Percentiles rank a stretch among this genome's conserved stretches.
Conservation (phyloP, 2,888 invertebrate species). For the Axea sp. region DNA sequence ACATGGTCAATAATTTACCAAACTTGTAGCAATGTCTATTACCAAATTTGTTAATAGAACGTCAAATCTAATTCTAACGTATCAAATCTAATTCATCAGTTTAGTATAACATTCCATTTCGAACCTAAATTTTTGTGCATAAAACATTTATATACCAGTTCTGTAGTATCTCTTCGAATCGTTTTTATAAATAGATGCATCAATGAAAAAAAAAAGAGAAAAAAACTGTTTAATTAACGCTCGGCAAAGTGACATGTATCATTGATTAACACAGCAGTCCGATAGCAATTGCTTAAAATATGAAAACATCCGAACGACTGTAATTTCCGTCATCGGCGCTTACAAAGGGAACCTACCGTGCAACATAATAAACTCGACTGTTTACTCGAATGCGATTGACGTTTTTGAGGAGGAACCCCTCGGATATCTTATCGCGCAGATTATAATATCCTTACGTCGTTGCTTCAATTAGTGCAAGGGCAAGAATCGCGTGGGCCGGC, state of each 20-base stretch:
- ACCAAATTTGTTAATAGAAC: no score
- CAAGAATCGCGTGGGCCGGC: conserved; percentile 63
- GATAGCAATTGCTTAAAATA: conserved; percentile 41
- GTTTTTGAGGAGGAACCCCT: conserved; percentile 17
- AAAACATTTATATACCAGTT: neutral
- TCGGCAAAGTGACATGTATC: conserved; percentile 10
- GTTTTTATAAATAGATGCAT: conserved; percentile 27
- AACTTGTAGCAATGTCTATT: no score
- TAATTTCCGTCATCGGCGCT: conserved; percentile 45
- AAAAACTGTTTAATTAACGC: conserved; percentile 39
- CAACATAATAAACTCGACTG: conserved; percentile 49
- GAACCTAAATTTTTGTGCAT: no score
- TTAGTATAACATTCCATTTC: no score
- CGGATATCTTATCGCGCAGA: conserved; percentile 43
- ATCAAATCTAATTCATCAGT: no score
- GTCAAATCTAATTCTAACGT: no score
- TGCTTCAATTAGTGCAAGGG: conserved; percentile 63
- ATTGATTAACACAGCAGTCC: no score
- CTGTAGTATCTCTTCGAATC: no score
- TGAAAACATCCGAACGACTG: conserved; percentile 28
- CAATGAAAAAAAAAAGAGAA: no score
- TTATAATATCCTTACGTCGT: conserved; percentile 55
- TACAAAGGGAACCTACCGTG: conserved; percentile 45
- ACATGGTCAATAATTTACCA: no score
- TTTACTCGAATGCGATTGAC: conserved; percentile 27